phyloP scores from a whole-genome alignment of 2,888 invertebrate genomes.

The Barypeithes pellucidus region DNA sequence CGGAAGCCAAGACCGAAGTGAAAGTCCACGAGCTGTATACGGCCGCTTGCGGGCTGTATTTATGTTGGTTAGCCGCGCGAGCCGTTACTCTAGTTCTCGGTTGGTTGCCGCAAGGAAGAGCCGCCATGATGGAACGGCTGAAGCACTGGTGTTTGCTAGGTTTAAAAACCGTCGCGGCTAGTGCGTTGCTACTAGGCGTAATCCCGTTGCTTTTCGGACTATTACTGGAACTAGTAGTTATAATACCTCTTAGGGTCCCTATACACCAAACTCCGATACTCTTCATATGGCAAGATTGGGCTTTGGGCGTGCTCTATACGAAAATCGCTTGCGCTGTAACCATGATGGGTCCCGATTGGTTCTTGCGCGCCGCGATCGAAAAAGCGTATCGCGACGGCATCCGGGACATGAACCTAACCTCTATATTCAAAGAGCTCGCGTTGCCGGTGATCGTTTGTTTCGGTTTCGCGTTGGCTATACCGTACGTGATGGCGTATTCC shows the following conservation, averaged over 20 bases:
- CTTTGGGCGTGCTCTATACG: constrained; percentile 95
- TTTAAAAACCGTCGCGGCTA: constrained; percentile 84
- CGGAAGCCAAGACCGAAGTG: constrained; percentile 61
- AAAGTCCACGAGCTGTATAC: constrained; percentile 96
- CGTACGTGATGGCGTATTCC: constrained; percentile 91
- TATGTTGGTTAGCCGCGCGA: constrained; percentile 94
- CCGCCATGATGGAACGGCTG: constrained; percentile 80
- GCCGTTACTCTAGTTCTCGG: constrained; percentile 86
- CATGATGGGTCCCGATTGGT: constrained; percentile 99
- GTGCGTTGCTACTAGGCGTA: constrained; percentile 86
- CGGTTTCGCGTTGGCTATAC: constrained; percentile 91
- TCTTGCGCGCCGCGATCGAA: constrained; percentile 92
- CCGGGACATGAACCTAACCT: constrained; percentile 91
- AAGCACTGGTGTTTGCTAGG: constrained; percentile 84
- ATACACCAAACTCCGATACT: constrained; percentile 92
- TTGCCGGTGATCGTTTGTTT: constrained; percentile 92
- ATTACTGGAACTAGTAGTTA: constrained; percentile 90
- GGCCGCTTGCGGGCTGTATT: constrained; percentile 93
- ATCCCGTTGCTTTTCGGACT: constrained; percentile 94
- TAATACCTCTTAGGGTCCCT: constrained; percentile 94
- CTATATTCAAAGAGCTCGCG: constrained; percentile 89
- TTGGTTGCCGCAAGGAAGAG: constrained; percentile 92
- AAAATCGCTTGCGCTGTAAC: constrained; percentile 97
- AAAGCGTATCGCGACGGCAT: constrained; percentile 95
- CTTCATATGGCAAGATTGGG: constrained; percentile 97